These are phyloP conservation scores for Tetragnatha versicolor DNA, from an alignment of 1,140 invertebrate species.

Conservation along the genomic window DNA sequence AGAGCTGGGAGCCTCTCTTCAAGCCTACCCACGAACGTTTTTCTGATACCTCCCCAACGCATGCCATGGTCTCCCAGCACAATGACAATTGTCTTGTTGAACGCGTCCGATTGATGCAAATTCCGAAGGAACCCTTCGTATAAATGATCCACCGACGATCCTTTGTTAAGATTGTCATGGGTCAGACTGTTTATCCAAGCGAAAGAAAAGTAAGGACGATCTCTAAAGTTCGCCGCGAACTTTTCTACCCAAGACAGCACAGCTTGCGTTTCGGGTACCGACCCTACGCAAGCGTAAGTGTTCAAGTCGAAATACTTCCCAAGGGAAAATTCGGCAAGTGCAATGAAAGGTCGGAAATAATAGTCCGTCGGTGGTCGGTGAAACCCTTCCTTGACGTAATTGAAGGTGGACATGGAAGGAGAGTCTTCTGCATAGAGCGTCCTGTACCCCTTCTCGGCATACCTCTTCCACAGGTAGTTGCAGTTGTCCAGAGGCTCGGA, in stretches of 20 bases:
- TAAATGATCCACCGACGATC: slow-evolving; percentile 60
- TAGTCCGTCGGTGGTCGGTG: slow-evolving; percentile 80
- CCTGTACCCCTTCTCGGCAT: slow-evolving; percentile 60
- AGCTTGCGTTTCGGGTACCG: slow-evolving; percentile 46
- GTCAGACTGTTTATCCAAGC: slow-evolving; percentile 64
- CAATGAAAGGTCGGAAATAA: slow-evolving; percentile 76
- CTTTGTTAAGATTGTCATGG: slow-evolving; percentile 63
- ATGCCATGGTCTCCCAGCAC: slow-evolving; percentile 77
- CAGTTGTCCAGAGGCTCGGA: slow-evolving; percentile 45
- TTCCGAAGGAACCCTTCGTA: slow-evolving; percentile 62
- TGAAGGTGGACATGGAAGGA: slow-evolving; percentile 78
- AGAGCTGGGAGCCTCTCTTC: slow-evolving; percentile 90
- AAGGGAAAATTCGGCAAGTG: slow-evolving; percentile 53
- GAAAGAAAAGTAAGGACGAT: slow-evolving; percentile 61
- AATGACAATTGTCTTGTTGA: slow-evolving; percentile 73
- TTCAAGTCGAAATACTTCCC: slow-evolving; percentile 6
- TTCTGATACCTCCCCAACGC: slow-evolving; percentile 50
- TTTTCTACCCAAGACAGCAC: slow-evolving; percentile 40
- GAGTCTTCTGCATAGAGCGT: slow-evolving; percentile 84
- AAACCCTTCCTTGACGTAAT: slow-evolving; percentile 82
- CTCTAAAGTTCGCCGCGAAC: slow-evolving; percentile 31
- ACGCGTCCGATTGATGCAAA: slow-evolving; percentile 58
- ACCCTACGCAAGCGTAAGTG: slow-evolving; percentile 44
- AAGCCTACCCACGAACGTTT: slow-evolving; percentile 67
- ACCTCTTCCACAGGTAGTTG: slow-evolving; percentile 47